Base-by-base conservation (phyloP, 1,140 invertebrate genomes). In the Sminthurides bifidus region DNA sequence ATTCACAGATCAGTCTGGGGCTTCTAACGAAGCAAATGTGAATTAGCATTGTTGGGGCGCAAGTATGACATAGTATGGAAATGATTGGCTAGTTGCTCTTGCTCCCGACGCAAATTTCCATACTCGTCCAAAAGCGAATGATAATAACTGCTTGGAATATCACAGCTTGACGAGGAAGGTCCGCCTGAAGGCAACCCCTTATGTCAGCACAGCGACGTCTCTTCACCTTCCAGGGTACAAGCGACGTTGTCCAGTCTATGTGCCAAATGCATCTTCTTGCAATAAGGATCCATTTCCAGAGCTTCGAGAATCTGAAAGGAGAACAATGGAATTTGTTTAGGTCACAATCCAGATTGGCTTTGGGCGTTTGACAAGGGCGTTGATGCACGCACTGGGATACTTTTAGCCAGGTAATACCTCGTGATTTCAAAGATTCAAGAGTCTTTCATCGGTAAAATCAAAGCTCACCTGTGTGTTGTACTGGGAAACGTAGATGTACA, bases 401-500 rank as follows among this genome's bases (percentile, higher is more conserved):
- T n/a, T n/a, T n/a, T n/a, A n/a, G n/a, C n/a, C n/a, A n/a, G n/a
- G n/a, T n/a, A n/a, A n/a, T n/a, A n/a, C n/a, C n/a, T n/a, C n/a
- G n/a, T n/a, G n/a, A n/a, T n/a, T n/a, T n/a, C n/a, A n/a, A n/a
- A n/a, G n/a, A n/a, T n/a, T n/a, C n/a, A n/a, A n/a, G n/a, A n/a
- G n/a, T n/a, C n/a, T n/a, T n/a, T n/a, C n/a, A n/a, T n/a, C n/a
- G n/a, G n/a, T 53, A 29, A 38, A 31, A 51, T 48, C 26, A 26
- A 17, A 30, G 40, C 75, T 79, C 74, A 92, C 87, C 78, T 85
- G 83, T 73, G 88, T 86, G 74, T 84, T 84, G 74, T 93, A 93
- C 76, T 91, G 92, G 66, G 83, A 86, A 67, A 92, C 86, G 73
- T 93, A 93, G 69, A 92, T 90, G 70, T 92, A 92, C 52, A 93